Evolutionary conservation across 2,113 vertebrate species (phyloP).

Genomic region (Merops nubicus): DNA sequence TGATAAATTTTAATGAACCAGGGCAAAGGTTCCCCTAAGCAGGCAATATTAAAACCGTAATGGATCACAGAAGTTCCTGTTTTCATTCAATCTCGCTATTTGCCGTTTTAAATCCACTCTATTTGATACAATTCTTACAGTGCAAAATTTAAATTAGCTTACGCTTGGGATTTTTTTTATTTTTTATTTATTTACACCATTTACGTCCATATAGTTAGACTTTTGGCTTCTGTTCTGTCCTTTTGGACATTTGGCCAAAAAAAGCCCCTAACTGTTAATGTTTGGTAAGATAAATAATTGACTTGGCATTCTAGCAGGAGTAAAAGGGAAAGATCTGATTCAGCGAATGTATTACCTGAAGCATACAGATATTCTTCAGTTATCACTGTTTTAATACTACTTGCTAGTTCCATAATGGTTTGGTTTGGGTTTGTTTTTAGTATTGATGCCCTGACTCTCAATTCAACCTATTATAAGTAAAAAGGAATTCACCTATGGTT

Average conservation of each 20-base stretch:
- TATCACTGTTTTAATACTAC: background rate
- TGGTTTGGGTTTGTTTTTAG: background rate
- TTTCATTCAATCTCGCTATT: background rate
- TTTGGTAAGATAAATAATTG: background rate
- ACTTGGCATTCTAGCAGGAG: background rate
- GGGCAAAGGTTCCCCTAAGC: background rate
- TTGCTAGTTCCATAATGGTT: background rate
- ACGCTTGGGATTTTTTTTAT: background rate
- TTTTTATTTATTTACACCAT: background rate
- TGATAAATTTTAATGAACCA: slow-evolving; percentile 17
- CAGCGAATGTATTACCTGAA: background rate
- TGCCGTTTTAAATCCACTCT: background rate
- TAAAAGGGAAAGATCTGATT: background rate
- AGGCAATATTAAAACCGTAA: background rate
- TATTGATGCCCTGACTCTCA: background rate
- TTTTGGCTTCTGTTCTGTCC: background rate
- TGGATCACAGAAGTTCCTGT: background rate
- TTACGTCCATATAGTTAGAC: background rate
- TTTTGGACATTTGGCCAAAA: background rate
- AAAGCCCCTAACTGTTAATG: background rate
- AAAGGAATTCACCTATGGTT: background rate
- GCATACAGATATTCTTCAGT: background rate
- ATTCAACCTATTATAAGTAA: background rate
- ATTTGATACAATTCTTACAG: background rate
- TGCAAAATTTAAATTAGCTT: background rate